Conservation (phyloP, 1,140 invertebrate species). For the Drosophila auraria region DNA sequence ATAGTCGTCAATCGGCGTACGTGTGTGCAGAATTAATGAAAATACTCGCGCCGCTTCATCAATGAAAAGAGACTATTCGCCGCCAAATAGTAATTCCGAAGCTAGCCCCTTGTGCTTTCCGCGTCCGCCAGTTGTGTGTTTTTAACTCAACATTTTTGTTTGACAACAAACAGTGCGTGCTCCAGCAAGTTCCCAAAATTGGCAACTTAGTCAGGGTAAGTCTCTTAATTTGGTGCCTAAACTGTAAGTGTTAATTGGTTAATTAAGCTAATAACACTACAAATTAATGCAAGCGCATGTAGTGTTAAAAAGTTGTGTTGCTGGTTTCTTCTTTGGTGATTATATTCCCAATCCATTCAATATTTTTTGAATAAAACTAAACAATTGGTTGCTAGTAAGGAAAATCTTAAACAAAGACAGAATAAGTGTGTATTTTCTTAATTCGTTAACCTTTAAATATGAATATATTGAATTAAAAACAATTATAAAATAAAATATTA, state of each 20-base stretch:
- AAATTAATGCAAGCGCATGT: background rate
- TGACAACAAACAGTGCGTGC: constrained; percentile 34
- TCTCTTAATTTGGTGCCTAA: constrained; percentile 4
- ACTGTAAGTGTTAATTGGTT: constrained; percentile 6
- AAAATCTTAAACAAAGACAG: too few relatives aligned
- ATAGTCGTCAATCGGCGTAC: constrained; percentile 15
- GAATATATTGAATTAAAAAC: too few relatives aligned
- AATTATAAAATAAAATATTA: too few relatives aligned
- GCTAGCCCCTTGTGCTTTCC: constrained; percentile 23
- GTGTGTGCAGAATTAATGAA: constrained; percentile 64
- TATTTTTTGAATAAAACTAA: background rate
- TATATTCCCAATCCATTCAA: background rate
- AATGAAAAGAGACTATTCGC: constrained; percentile 47
- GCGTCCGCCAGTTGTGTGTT: constrained; percentile 24
- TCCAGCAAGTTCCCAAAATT: constrained; percentile 2
- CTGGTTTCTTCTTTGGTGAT: background rate
- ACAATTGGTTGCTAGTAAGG: background rate
- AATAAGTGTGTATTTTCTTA: too few relatives aligned
- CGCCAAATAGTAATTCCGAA: constrained; percentile 26
- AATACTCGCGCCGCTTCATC: constrained; percentile 55
- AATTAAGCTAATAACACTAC: constrained; percentile 13
- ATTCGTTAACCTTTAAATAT: too few relatives aligned
- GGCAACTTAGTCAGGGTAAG: constrained; percentile 26
- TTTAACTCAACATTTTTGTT: constrained; percentile 28
- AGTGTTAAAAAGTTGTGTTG: background rate